Conservation (phyloP, 2,888 invertebrate species). For the Dolichomitus sp. region DNA sequence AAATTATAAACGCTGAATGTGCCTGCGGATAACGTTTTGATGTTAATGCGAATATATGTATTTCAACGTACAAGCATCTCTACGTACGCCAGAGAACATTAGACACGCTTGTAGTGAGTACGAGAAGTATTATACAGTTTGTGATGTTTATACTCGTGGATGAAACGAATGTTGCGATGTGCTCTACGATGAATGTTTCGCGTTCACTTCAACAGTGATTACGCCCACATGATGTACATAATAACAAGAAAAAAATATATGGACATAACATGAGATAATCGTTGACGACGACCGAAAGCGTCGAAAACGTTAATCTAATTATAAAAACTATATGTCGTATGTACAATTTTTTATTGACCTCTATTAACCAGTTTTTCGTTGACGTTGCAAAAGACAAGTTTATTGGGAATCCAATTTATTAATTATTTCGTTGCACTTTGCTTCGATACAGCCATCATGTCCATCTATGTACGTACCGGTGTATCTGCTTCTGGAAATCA, state of each 20-base stretch:
- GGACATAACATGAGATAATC: conserved; percentile 9
- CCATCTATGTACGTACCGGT: neutral
- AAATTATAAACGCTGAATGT: conserved; percentile 33
- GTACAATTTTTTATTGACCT: neutral
- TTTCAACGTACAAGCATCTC: conserved; percentile 48
- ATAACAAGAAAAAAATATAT: conserved; percentile 10
- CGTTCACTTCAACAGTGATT: conserved; percentile 19
- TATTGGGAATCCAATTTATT: neutral
- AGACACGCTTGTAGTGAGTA: conserved; percentile 10
- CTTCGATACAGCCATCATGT: neutral
- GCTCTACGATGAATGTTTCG: conserved; percentile 2
- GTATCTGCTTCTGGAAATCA: conserved; percentile 6
- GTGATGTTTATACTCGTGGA: conserved; percentile 51
- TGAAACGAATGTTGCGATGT: conserved; percentile 22
- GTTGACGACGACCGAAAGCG: conserved; percentile 1
- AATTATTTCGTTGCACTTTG: conserved; percentile 3
- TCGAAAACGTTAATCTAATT: neutral
- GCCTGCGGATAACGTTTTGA: conserved; percentile 51
- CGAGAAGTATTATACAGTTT: conserved; percentile 45
- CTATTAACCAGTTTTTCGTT: neutral
- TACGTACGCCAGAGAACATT: conserved; percentile 4
- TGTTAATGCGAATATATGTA: conserved; percentile 46
- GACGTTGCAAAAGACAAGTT: neutral
- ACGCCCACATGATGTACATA: conserved; percentile 31
- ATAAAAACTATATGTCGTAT: neutral